Percentiles rank a stretch among this genome's conserved stretches.
Conservation (phyloP, 2,113 vertebrate genomes). For the Trematocara variabile region DNA sequence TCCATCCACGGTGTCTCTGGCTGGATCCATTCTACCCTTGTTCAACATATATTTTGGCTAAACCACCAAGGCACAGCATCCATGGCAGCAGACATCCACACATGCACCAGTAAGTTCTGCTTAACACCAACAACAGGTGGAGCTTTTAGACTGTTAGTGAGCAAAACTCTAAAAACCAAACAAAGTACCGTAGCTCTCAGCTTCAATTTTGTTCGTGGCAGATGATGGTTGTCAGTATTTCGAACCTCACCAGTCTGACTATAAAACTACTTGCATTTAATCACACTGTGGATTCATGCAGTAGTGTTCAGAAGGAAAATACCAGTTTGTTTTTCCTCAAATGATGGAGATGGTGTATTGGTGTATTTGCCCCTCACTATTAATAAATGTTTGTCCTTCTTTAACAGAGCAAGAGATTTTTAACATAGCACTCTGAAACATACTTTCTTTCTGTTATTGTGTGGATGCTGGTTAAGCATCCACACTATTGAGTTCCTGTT, state of each 20-base stretch:
- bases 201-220: background rate
- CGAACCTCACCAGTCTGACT: background rate
- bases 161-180: background rate
- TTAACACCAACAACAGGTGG: background rate
- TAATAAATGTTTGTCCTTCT: background rate
- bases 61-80: background rate
- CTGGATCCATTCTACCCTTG: background rate
- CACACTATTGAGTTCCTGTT: no score
- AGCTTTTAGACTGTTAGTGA: background rate
- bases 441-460: background rate
- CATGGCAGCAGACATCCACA: background rate
- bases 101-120: background rate
- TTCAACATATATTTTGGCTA: background rate
- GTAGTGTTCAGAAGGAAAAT: background rate
- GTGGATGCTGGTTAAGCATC: no score
- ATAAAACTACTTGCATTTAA: background rate
- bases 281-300: background rate
- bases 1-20: background rate
- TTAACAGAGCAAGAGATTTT: background rate
- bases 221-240: background rate
- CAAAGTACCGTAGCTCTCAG: background rate
- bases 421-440: background rate
- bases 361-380: background rate
- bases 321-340: background rate
- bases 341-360: background rate